Evolutionary conservation across 2,797 vertebrate genomes (phyloP), one percentile per base, ranked within the genome.

Genomic region (Falco rusticolus): DNA sequence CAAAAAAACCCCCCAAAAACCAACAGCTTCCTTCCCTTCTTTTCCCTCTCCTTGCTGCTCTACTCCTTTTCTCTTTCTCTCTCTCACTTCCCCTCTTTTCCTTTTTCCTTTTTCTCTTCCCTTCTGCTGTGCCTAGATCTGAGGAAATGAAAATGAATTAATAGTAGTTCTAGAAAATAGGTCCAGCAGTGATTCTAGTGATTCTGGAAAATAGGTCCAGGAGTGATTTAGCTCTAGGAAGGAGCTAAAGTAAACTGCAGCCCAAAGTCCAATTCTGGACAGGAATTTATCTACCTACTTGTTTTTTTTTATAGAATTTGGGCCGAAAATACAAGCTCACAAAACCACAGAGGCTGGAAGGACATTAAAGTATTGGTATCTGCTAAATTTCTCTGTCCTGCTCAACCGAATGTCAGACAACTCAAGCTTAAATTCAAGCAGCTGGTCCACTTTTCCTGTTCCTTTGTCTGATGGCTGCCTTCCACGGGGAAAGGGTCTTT

Each of bases 391-490:
- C 45, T 84, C 88, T 78, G 64, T 90, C 71, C 43, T 92, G 65
- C 51, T 79, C 85, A 74, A 50, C 4, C 17, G 86, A n/a, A 54
- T 39, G 33, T 61, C 57, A 90, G 72, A 77, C 37, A 96, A 88
- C 61, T 59, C 66, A 83, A 94, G 89, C 43, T 74, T 59, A n/a
- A 82, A 75, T 59, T 79, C 1, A 15, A 93, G 66, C 87, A 69
- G 87, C 89, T 76, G 84, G 91, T 90, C 65, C 22, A 13, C 66
- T 94, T 84, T 89, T 88, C 54, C 53, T 63, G 66, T 89, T 68
- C 56, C 57, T 95, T 90, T 94, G 89, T 87, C 93, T 93, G 81
- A 86, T 92, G 90, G 34, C 61, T 94, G 57, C 90, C 84, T 93
- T 87, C 90, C 51, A 59, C 11, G 22, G 87, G 90, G 93, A 95